phyloP scores from a whole-genome alignment of 2,113 vertebrate species.

The Bufo gargarizans region DNA sequence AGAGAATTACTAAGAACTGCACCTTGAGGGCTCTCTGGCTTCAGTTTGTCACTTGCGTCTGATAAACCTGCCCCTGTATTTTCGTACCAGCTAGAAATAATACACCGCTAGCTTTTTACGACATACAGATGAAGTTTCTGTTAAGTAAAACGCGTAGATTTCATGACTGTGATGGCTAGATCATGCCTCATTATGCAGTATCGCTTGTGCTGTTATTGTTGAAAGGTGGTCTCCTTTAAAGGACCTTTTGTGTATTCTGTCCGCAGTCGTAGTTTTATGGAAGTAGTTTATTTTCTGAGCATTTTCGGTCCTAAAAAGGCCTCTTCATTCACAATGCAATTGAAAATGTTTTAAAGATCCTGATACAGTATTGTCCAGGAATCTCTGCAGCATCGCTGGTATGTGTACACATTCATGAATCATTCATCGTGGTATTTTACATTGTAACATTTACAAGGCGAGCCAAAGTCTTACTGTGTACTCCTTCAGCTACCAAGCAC shows the following conservation, averaged over 20 bases:
- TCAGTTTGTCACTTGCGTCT: not conserved
- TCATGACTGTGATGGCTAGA: not conserved
- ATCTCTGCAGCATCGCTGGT: not conserved
- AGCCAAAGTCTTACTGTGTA: conserved; percentile 31
- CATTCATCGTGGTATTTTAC: conserved; percentile 24
- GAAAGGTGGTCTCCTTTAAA: conserved; percentile 7
- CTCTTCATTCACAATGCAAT: not conserved
- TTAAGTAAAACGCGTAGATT: not conserved
- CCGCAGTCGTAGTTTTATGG: not conserved
- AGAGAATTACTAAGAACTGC: too few relatives aligned
- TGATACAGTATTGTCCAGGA: conserved; percentile 10
- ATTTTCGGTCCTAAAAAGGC: conserved; percentile 32
- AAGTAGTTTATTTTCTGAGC: conserved; percentile 24
- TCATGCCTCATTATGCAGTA: not conserved
- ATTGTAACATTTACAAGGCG: conserved; percentile 23
- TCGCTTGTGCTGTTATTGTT: not conserved
- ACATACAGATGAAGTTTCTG: not conserved
- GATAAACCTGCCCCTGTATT: not conserved
- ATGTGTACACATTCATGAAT: conserved; percentile 44
- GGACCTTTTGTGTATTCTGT: not conserved
- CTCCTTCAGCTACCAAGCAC: conserved; percentile 14
- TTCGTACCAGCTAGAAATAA: not conserved
- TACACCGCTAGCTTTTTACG: not conserved
- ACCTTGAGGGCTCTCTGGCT: not conserved
- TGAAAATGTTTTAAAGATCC: conserved; percentile 10